Base-by-base conservation (phyloP, 2,113 vertebrate genomes). In the Ellobius talpinus region DNA sequence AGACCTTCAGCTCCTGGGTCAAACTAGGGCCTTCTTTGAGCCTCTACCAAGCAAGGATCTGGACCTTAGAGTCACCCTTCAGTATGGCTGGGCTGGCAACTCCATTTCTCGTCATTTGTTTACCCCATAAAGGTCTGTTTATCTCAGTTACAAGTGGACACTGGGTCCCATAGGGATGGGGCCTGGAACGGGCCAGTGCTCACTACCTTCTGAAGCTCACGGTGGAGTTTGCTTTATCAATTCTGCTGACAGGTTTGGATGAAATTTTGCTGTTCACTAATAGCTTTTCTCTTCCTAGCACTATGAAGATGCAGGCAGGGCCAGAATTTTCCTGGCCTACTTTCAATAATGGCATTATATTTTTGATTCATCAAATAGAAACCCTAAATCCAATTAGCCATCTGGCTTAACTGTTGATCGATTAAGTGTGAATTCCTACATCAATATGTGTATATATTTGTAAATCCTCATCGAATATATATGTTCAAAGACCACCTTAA, bases 321-420 rank as follows among this genome's bases (percentile, higher is more conserved):
- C 66, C 47, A 85, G 94, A 70, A 52, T 63, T 95, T 95, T 93
- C 39, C 94, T 96, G 96, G 92, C 89, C 72, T 92, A 4, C 50
- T 97, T 97, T 97, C 89, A 97, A 89, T 87, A 47, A 92, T 66
- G 91, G 74, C 88, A 97, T 97, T 97, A 95, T 77, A 95, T 82
- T 95, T 97, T 97, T 86, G 73, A 95, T 85, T 94, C 77, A 89
- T 96, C 95, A 92, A 93, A 94, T 90, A 89, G 95, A 97, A 68
- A 72, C 42, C 58, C 55, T 88, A 94, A 97, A 92, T 96, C 97
- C 95, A 97, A 55, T 97, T 93, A 97, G 77, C 89, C 90, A 96
- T 78, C 97, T 97, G 96, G 92, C 86, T 94, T 94, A 96, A 82
- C 94, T 26, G 9, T 79, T 87, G 47, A 72, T 93, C 78, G 66